These are phyloP conservation scores for Oscheius onirici DNA, from an alignment of 2,888 invertebrate genomes.

Conservation along the genomic window DNA sequence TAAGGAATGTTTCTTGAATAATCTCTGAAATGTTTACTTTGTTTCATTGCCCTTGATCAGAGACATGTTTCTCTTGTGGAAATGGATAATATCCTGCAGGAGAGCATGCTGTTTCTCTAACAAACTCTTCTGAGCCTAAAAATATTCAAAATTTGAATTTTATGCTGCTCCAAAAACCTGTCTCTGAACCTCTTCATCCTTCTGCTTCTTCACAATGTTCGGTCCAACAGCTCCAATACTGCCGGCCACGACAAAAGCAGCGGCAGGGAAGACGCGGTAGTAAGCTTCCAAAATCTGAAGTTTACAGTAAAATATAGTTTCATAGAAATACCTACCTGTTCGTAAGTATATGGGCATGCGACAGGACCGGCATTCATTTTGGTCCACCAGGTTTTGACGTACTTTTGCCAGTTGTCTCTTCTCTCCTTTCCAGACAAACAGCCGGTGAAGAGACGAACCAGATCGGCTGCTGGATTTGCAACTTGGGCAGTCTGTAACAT, in stretches of 20 bases:
- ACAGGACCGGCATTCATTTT: background rate
- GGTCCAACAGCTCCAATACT: constrained; percentile 29
- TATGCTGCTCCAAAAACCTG: background rate
- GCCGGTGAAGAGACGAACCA: constrained; percentile 29
- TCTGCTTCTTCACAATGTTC: constrained; percentile 19
- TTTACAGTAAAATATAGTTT: background rate
- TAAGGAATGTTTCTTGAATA: background rate
- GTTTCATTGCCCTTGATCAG: background rate
- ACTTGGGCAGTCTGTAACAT: constrained; percentile 25
- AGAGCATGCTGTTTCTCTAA: constrained; percentile 30
- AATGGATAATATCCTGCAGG: constrained; percentile 20
- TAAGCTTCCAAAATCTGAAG: constrained; percentile 21
- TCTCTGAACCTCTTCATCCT: constrained; percentile 1
- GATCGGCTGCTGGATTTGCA: constrained; percentile 9
- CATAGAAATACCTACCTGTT: constrained; percentile 1
- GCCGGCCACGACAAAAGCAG: constrained; percentile 25
- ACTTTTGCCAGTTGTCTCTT: background rate
- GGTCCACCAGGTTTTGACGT: background rate
- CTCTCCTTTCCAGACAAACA: constrained; percentile 11
- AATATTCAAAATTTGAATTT: background rate
- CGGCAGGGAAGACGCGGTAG: constrained; percentile 13
- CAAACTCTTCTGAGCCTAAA: constrained; percentile 27
- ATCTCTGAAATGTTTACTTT: background rate
- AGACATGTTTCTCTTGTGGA: constrained; percentile 26
- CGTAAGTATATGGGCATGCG: constrained; percentile 9